These are phyloP conservation scores for Lysandra bellargus DNA, from an alignment of 2,888 invertebrate genomes.

Conservation along the genomic window DNA sequence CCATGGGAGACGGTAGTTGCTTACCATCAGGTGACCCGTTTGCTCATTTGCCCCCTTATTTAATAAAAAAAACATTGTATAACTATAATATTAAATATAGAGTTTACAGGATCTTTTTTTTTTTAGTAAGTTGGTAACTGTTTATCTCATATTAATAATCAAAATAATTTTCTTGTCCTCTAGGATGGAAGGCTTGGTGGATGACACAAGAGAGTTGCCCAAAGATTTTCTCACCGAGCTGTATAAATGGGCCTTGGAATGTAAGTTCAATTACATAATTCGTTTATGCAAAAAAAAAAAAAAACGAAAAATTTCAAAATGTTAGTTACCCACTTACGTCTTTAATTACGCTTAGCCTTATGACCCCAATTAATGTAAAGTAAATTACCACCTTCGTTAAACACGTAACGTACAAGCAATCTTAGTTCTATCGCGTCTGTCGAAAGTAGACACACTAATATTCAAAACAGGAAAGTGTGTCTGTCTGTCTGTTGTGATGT, in stretches of 20 bases:
- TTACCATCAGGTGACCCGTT: too few relatives aligned
- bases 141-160: too few relatives aligned
- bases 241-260: slow-evolving; percentile 91
- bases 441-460: not conserved
- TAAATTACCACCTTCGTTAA: not conserved
- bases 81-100: too few relatives aligned
- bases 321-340: too few relatives aligned
- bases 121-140: too few relatives aligned
- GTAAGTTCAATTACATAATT: slow-evolving; percentile 74
- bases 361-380: slow-evolving; percentile 22
- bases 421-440: not conserved
- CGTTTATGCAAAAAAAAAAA: too few relatives aligned
- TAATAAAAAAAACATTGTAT: too few relatives aligned
- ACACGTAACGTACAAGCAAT: slow-evolving; percentile 10
- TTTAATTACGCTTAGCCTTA: not conserved
- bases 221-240: slow-evolving; percentile 85
- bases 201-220: slow-evolving; percentile 83
- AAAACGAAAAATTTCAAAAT: too few relatives aligned
- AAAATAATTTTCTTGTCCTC: slow-evolving; percentile 40
- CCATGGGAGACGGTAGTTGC: too few relatives aligned
- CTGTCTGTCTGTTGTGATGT: not conserved
- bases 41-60: too few relatives aligned
- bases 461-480: not conserved
- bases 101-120: too few relatives aligned
- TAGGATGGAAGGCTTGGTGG: slow-evolving; percentile 83